phyloP scores from a whole-genome alignment of 2,113 vertebrate genomes.

The Pangasianodon gigas region DNA sequence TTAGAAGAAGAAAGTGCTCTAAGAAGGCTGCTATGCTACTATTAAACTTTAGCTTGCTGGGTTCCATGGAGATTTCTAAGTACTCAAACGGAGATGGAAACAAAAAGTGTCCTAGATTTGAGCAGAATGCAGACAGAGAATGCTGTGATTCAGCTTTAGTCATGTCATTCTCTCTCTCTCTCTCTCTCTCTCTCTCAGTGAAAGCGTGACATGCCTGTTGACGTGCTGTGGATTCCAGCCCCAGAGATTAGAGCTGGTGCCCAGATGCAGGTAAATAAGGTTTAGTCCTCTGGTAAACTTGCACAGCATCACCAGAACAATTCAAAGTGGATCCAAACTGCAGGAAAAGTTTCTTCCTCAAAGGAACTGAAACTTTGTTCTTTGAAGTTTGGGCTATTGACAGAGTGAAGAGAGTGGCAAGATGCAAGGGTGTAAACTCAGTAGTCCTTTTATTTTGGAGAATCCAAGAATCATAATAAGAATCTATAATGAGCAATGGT shows the following conservation, averaged over 20 bases:
- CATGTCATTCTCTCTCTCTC: not conserved
- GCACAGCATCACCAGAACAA: not conserved
- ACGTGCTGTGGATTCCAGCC: conserved; percentile 19
- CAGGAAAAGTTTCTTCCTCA: conserved; percentile 1
- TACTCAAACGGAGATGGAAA: conserved; percentile 34
- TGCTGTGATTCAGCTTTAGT: conserved; percentile 36
- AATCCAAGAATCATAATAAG: not conserved
- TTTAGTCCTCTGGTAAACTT: conserved; percentile 20
- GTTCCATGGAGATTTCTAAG: conserved; percentile 29
- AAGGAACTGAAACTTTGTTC: not conserved
- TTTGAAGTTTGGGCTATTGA: not conserved
- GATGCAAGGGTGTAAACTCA: not conserved
- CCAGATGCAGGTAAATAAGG: conserved; percentile 30
- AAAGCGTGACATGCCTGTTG: conserved; percentile 33
- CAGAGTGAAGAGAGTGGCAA: not conserved
- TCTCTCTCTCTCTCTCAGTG: not conserved
- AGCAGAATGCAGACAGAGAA: conserved; percentile 31
- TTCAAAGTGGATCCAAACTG: not conserved
- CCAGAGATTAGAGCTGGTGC: conserved; percentile 31
- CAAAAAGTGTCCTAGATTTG: conserved; percentile 52
- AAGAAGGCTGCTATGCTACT: not conserved
- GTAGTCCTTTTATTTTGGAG: not conserved
- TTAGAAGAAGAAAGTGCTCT: not conserved
- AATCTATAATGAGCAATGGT: not conserved
- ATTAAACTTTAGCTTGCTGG: conserved; percentile 24